phyloP scores from a whole-genome alignment of 2,888 invertebrate genomes.

The Danaus chrysippus region DNA sequence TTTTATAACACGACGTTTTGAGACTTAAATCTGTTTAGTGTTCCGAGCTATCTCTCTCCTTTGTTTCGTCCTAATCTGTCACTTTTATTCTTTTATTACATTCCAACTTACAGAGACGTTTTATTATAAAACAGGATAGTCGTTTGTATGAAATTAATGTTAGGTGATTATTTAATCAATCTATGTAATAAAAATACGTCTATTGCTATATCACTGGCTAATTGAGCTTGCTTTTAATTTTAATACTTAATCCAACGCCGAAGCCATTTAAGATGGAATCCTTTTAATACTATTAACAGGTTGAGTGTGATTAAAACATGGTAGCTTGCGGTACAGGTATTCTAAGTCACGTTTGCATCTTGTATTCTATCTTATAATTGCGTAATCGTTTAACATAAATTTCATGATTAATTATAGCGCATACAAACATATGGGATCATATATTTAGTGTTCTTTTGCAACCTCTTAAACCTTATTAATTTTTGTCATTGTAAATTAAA shows the following conservation, averaged over 20 bases:
- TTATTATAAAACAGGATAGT: background rate
- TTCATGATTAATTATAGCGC: slow-evolving; percentile 6
- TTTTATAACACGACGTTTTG: slow-evolving; percentile 62
- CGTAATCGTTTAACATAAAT: slow-evolving; percentile 23
- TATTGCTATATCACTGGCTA: slow-evolving; percentile 13
- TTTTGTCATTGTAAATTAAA: too few species aligned
- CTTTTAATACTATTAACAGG: slow-evolving; percentile 37
- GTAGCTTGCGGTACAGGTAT: slow-evolving; percentile 22
- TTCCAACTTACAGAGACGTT: slow-evolving; percentile 30
- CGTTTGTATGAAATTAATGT: too few species aligned
- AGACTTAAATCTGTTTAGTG: slow-evolving; percentile 72
- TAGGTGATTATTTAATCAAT: slow-evolving; percentile 10
- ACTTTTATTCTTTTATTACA: slow-evolving; percentile 42
- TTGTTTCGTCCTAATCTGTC: slow-evolving; percentile 59
- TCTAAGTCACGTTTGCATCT: slow-evolving; percentile 25
- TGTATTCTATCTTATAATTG: slow-evolving; percentile 26
- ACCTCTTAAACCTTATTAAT: too few species aligned
- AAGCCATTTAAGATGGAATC: slow-evolving; percentile 55
- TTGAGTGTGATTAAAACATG: slow-evolving; percentile 25
- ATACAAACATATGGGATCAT: background rate
- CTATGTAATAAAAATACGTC: slow-evolving; percentile 7
- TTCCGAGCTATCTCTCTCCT: slow-evolving; percentile 58
- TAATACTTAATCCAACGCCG: slow-evolving; percentile 37
- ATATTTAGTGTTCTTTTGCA: too few species aligned
- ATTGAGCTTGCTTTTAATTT: slow-evolving; percentile 24